Evolutionary conservation across 2,888 invertebrate species (phyloP).

Genomic region (Coleophora deauratella): DNA sequence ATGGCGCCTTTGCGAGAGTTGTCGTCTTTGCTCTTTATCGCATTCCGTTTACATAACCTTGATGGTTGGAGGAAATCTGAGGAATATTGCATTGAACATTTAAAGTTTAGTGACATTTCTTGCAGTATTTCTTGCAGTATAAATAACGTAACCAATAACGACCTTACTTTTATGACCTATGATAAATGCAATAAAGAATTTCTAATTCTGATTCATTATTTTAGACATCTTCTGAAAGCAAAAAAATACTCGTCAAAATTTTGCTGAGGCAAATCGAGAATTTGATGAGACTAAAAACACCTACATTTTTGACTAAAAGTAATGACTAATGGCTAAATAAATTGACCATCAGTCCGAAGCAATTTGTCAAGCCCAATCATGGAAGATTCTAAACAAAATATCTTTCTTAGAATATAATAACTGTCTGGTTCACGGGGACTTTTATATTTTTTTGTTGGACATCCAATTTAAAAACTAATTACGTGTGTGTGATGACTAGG

Average conservation of each 20-base stretch:
- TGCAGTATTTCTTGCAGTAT: no score
- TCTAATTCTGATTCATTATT: no score
- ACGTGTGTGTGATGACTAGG: conserved; percentile 59
- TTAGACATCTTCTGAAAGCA: no score
- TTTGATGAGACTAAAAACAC: conserved; percentile 1
- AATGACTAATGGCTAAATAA: conserved; percentile 45
- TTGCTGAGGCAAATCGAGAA: conserved; percentile 1
- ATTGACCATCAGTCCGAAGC: conserved; percentile 40
- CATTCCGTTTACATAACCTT: no score
- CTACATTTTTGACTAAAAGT: conserved; percentile 15
- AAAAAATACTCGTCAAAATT: background rate
- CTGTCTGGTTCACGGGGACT: conserved; percentile 47
- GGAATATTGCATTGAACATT: no score
- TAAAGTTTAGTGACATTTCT: no score
- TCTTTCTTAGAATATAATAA: conserved; percentile 55
- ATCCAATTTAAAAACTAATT: conserved; percentile 73
- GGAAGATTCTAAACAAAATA: conserved; percentile 44
- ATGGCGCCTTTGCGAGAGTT: conserved; percentile 39
- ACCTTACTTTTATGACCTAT: no score
- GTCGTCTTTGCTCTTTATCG: conserved; percentile 18
- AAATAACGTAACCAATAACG: no score
- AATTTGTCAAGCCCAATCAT: conserved; percentile 69
- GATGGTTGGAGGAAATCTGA: no score
- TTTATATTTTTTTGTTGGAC: conserved; percentile 52
- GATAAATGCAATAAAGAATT: no score